phyloP scores from a whole-genome alignment of 30 jellyfish, hydroid and myxozoan genomes.

The Mastigias papua region DNA sequence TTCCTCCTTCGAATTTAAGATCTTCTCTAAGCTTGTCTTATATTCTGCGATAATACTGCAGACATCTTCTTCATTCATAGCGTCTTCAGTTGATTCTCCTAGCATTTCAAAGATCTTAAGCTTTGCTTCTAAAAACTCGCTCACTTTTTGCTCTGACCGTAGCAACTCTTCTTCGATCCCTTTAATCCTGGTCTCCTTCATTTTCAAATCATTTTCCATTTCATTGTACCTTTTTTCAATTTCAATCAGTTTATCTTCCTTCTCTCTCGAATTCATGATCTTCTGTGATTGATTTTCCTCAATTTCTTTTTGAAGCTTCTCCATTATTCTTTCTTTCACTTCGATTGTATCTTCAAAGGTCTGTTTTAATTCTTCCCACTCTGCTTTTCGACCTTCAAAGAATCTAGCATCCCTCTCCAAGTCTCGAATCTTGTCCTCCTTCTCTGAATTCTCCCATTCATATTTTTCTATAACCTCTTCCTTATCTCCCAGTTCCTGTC shows the following conservation, averaged over 20 bases:
- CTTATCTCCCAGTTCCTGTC: slow-evolving; percentile 29
- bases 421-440: slow-evolving; percentile 60
- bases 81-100: not conserved
- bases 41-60: not conserved
- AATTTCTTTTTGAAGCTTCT: slow-evolving; percentile 40
- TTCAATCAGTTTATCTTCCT: slow-evolving; percentile 25
- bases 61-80: not conserved
- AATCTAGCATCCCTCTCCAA: slow-evolving; percentile 57
- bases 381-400: slow-evolving; percentile 44
- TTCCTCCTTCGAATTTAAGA: not conserved
- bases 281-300: slow-evolving; percentile 13
- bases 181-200: not conserved
- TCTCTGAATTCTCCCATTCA: slow-evolving; percentile 76
- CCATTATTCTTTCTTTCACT: slow-evolving; percentile 70
- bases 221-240: not conserved
- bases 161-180: not conserved
- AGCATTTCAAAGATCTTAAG: slow-evolving; percentile 5
- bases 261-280: not conserved
- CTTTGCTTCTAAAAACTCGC: not conserved
- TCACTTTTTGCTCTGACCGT: not conserved
- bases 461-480: slow-evolving; percentile 60
- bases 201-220: slow-evolving; percentile 25
- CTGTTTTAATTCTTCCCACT: slow-evolving; percentile 73
- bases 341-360: slow-evolving; percentile 83
- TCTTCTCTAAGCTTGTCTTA: not conserved